Conservation (phyloP, 2,888 invertebrate genomes). For the Ectemnius continuus region DNA sequence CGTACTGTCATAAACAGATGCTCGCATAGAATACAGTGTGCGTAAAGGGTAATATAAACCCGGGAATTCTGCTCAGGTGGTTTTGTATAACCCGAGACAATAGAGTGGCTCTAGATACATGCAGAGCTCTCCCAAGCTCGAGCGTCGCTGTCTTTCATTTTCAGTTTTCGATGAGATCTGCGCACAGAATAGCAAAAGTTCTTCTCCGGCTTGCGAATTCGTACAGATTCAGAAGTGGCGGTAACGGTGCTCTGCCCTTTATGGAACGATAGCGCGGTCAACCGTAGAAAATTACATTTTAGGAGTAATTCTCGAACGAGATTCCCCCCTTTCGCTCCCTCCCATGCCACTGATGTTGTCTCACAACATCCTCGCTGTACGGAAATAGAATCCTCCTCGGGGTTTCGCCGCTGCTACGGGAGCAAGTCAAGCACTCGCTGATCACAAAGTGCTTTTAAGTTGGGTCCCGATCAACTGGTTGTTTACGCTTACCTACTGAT, state of each 20-base stretch:
- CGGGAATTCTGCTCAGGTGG: slow-evolving; percentile 24
- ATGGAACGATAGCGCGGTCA: too few relatives aligned
- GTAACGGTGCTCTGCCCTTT: not conserved
- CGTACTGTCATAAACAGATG: slow-evolving; percentile 19
- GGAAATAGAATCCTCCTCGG: slow-evolving; percentile 2
- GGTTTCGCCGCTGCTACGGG: not conserved
- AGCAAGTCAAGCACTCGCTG: not conserved
- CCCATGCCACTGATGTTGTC: too few relatives aligned
- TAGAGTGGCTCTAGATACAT: too few relatives aligned
- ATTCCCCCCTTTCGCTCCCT: too few relatives aligned
- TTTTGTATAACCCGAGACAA: slow-evolving; percentile 12
- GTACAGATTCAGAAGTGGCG: not conserved
- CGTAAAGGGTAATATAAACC: slow-evolving; percentile 32
- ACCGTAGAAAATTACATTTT: too few relatives aligned
- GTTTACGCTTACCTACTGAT: slow-evolving; percentile 3
- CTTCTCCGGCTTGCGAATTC: slow-evolving; percentile 4
- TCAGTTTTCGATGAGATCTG: not conserved
- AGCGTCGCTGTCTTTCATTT: slow-evolving; percentile 3
- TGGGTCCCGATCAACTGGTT: slow-evolving; percentile 3
- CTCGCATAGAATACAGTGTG: slow-evolving; percentile 38
- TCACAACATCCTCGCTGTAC: too few relatives aligned
- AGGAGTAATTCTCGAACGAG: too few relatives aligned
- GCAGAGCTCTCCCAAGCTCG: slow-evolving; percentile 1
- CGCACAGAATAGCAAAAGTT: slow-evolving; percentile 27
- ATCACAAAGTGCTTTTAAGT: slow-evolving; percentile 6